Evolutionary conservation across 2,888 invertebrate genomes (phyloP).

Genomic region (Mythimna lalbum): DNA sequence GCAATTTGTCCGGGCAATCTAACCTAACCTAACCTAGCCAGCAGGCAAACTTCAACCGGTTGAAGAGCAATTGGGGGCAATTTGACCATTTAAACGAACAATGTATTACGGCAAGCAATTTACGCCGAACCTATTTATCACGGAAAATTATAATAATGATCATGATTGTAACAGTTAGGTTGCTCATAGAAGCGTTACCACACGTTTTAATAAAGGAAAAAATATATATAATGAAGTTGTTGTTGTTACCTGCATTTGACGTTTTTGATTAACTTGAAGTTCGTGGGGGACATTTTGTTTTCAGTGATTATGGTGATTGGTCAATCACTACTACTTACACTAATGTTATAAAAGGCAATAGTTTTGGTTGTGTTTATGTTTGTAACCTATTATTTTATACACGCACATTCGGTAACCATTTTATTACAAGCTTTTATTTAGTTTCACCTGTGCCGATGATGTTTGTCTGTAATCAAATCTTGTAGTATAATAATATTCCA

Average conservation of each 20-base stretch:
- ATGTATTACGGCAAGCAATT: slow-evolving; percentile 49
- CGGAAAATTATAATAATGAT: slow-evolving; percentile 52
- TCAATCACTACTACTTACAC: not conserved
- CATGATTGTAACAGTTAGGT: slow-evolving; percentile 51
- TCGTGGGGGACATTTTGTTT: not conserved
- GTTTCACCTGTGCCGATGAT: too few species aligned
- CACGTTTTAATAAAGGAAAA: slow-evolving; percentile 27
- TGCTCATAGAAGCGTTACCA: slow-evolving; percentile 54
- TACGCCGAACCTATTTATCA: slow-evolving; percentile 47
- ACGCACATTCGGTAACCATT: too few species aligned
- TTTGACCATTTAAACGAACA: slow-evolving; percentile 54
- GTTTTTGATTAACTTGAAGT: slow-evolving; percentile 16
- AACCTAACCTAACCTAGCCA: too few species aligned
- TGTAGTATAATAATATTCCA: too few species aligned
- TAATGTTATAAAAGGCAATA: too few species aligned
- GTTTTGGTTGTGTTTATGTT: too few species aligned
- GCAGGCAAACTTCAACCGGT: slow-evolving; percentile 11
- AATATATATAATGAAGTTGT: slow-evolving; percentile 11
- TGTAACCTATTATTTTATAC: too few species aligned
- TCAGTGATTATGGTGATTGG: not conserved
- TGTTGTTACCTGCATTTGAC: slow-evolving; percentile 24
- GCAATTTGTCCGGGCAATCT: too few species aligned
- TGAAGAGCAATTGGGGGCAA: slow-evolving; percentile 27
- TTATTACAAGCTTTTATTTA: too few species aligned
- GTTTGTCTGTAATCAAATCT: too few species aligned